Conservation (phyloP, 1,140 invertebrate species). For the Chrysopa pallens region DNA sequence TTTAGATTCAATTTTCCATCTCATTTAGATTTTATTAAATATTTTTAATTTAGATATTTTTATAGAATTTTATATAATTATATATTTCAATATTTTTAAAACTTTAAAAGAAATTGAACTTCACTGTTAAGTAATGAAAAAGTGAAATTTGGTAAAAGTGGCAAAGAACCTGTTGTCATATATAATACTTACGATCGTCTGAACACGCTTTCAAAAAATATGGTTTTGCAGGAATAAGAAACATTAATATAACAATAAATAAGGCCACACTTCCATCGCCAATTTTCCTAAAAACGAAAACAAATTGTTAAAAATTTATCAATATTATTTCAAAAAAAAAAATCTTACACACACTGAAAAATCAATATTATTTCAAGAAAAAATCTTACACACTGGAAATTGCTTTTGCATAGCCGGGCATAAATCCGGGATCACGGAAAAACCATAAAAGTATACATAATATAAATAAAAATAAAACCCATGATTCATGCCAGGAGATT, state of each 20-base stretch:
- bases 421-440: constrained; percentile 69
- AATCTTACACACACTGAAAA: not conserved
- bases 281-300: constrained; percentile 33
- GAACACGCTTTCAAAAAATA: constrained; percentile 52
- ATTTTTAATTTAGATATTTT: too few relatives aligned
- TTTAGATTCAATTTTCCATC: too few relatives aligned
- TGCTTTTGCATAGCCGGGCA: constrained; percentile 55
- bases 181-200: constrained; percentile 21
- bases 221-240: constrained; percentile 58
- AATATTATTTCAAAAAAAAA: not conserved
- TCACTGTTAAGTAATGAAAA: too few relatives aligned
- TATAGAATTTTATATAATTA: too few relatives aligned
- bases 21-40: too few relatives aligned
- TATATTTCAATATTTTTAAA: too few relatives aligned
- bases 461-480: constrained; percentile 59
- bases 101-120: too few relatives aligned
- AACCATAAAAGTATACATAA: constrained; percentile 71
- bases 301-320: not conserved
- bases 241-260: constrained; percentile 60
- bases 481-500: constrained; percentile 61
- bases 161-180: too few relatives aligned
- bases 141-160: too few relatives aligned
- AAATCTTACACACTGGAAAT: constrained; percentile 21
- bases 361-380: not conserved
- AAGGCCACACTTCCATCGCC: constrained; percentile 72